These are phyloP conservation scores for Luperina testacea DNA, from an alignment of 2,888 invertebrate genomes.

Conservation along the genomic window DNA sequence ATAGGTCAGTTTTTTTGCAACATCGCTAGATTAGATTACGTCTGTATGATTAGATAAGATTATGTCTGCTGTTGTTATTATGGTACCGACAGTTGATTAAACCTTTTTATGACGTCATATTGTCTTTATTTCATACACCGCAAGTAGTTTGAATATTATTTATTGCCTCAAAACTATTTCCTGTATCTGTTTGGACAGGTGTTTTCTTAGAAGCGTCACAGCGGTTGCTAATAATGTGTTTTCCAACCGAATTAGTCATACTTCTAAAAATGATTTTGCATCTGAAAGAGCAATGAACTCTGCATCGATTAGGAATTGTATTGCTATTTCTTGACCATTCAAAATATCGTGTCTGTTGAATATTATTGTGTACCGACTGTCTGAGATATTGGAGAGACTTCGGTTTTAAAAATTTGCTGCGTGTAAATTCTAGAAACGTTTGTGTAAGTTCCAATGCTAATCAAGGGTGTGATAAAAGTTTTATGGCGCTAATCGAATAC, in stretches of 20 bases:
- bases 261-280: conserved; percentile 73
- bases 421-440: conserved; percentile 18
- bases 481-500: conserved; percentile 17
- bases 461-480: conserved; percentile 24
- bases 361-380: conserved; percentile 41
- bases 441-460: conserved; percentile 9
- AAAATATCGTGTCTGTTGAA: conserved; percentile 66
- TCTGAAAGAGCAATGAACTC: conserved; percentile 72
- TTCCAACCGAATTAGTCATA: conserved; percentile 78
- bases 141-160: conserved; percentile 31
- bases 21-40: conserved; percentile 84
- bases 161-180: conserved; percentile 45
- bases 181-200: conserved; percentile 72
- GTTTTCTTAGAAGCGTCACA: conserved; percentile 67
- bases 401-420: conserved; percentile 26
- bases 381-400: conserved; percentile 17
- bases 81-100: conserved; percentile 45
- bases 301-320: conserved; percentile 59
- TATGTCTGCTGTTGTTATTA: conserved; percentile 58
- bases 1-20: conserved; percentile 85
- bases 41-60: conserved; percentile 73
- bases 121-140: conserved; percentile 22
- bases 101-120: conserved; percentile 53
- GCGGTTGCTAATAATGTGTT: conserved; percentile 66
- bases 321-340: conserved; percentile 59